These are phyloP conservation scores for Apistogramma diplotaenia DNA, from an alignment of 2,113 vertebrate species.

Conservation along the genomic window DNA sequence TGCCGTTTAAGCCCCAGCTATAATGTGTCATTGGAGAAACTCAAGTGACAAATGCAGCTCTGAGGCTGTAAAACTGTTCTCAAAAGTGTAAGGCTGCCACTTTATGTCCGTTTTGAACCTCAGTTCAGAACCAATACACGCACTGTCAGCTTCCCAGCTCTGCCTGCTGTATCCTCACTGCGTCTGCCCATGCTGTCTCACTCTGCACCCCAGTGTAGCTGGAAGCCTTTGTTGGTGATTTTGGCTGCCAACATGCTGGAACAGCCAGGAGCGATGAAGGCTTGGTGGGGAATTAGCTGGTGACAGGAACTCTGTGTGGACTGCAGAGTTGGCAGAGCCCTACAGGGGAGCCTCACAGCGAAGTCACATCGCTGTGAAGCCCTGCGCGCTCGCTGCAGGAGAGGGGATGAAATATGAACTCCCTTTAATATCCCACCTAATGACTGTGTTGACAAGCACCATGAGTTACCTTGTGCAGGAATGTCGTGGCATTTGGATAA, in stretches of 20 bases:
- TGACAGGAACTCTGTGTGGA: constrained; percentile 41
- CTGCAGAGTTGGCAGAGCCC: constrained; percentile 19
- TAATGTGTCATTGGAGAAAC: not conserved
- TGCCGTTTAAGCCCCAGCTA: not conserved
- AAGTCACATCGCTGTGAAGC: constrained; percentile 2
- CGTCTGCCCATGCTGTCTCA: constrained; percentile 6
- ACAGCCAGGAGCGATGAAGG: constrained; percentile 34
- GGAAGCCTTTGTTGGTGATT: constrained; percentile 4
- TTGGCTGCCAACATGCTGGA: constrained; percentile 25
- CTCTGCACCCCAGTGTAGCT: constrained; percentile 11
- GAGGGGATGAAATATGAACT: constrained; percentile 67
- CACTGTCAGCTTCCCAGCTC: not conserved
- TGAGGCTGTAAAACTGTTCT: not conserved
- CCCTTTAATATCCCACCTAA: constrained; percentile 69
- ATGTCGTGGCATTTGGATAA: constrained; percentile 77
- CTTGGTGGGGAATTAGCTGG: constrained; percentile 23
- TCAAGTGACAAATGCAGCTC: not conserved
- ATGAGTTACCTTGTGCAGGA: constrained; percentile 64
- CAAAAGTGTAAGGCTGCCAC: not conserved
- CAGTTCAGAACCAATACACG: not conserved
- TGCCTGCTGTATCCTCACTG: not conserved
- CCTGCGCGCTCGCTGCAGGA: not conserved
- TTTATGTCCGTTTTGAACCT: not conserved
- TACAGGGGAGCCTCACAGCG: not conserved
- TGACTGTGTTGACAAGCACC: constrained; percentile 72